These are phyloP conservation scores for Erethizon dorsatum DNA, from an alignment of 2,797 vertebrate genomes.

Conservation along the genomic window DNA sequence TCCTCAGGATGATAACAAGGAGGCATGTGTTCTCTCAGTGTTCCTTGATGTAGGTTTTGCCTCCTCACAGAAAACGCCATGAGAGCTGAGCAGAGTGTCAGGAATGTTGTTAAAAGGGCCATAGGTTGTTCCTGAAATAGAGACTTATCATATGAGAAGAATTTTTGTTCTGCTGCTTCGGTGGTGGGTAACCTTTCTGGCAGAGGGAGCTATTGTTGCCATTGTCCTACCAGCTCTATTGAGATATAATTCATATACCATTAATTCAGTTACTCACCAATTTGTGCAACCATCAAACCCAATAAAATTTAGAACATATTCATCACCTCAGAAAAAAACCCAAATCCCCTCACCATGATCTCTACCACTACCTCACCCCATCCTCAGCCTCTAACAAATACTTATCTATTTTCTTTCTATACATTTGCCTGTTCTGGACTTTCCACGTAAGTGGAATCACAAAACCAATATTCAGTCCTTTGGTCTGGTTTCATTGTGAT, in stretches of 20 bases:
- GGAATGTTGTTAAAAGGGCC: background rate
- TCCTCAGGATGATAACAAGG: background rate
- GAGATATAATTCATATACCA: background rate
- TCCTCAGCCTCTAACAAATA: background rate
- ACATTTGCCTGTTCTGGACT: background rate
- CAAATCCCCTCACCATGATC: background rate
- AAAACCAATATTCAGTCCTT: background rate
- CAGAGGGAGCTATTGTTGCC: background rate
- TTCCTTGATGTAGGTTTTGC: background rate
- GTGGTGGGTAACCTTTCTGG: background rate
- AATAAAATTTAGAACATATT: conserved; percentile 26
- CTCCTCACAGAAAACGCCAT: background rate
- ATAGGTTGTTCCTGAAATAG: background rate
- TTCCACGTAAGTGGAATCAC: background rate
- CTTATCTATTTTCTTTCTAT: background rate
- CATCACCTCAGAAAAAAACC: background rate
- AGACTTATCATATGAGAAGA: background rate
- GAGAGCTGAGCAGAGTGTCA: background rate
- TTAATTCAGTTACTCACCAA: background rate
- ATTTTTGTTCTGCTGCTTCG: background rate
- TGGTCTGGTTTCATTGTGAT: background rate
- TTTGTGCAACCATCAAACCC: background rate
- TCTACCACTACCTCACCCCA: too few relatives aligned
- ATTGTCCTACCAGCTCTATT: background rate
- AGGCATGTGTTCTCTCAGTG: background rate